Evolutionary conservation across 2,113 vertebrate genomes (phyloP).

Genomic region (Hipposideros armiger): DNA sequence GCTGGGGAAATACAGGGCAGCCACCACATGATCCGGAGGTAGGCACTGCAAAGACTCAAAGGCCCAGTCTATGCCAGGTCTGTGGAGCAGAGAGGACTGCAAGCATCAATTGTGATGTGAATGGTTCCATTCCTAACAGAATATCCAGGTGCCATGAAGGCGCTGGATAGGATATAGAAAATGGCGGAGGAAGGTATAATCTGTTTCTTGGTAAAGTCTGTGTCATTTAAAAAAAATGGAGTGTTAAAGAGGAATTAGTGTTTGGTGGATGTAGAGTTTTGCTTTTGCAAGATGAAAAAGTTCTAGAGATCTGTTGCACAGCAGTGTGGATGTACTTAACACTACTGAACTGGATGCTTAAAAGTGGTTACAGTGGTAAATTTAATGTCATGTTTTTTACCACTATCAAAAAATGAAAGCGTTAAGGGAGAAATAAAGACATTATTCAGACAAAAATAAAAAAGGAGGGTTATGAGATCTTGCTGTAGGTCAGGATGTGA

Average conservation of each 20-base stretch:
- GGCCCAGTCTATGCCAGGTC: too few relatives aligned
- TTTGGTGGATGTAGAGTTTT: background rate
- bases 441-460: conserved; percentile 31
- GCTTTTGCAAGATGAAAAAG: background rate
- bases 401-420: background rate
- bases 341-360: background rate
- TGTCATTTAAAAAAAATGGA: background rate
- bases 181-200: background rate
- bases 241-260: background rate
- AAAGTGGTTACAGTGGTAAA: background rate
- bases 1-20: background rate
- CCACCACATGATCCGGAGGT: background rate
- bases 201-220: background rate
- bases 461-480: background rate
- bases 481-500: conserved; percentile 1
- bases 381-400: background rate
- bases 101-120: background rate
- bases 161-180: background rate
- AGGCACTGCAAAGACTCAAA: background rate
- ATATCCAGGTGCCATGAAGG: background rate
- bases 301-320: background rate
- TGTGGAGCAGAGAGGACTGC: background rate
- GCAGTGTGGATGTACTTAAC: background rate
- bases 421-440: conserved; percentile 18
- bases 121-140: background rate